These are phyloP conservation scores for Dasyprocta punctata DNA, from an alignment of 2,113 vertebrate genomes.

Conservation along the genomic window DNA sequence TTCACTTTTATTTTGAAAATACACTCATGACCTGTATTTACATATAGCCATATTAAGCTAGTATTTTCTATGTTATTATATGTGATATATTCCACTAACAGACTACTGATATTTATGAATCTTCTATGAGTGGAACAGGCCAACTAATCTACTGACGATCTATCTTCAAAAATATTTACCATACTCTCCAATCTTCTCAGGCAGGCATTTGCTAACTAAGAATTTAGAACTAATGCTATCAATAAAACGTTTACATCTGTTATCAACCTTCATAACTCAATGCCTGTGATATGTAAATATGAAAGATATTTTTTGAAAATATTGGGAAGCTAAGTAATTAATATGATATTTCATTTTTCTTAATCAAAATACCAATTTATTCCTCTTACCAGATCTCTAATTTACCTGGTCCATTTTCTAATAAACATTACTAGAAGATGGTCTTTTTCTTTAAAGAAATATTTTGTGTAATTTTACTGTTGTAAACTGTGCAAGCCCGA, in stretches of 20 bases:
- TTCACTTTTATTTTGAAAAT: slow-evolving; percentile 34
- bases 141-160: not conserved
- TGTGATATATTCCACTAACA: not conserved
- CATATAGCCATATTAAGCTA: not conserved
- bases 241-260: not conserved
- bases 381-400: not conserved
- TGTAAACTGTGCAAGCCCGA: not conserved
- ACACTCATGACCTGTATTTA: not conserved
- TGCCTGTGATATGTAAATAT: not conserved
- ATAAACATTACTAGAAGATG: not conserved
- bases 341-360: slow-evolving; percentile 6
- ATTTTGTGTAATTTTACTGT: slow-evolving; percentile 32
- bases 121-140: not conserved
- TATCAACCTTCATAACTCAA: not conserved
- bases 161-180: slow-evolving; percentile 41
- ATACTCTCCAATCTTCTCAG: not conserved
- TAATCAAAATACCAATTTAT: slow-evolving; percentile 5
- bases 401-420: not conserved
- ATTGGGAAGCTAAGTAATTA: not conserved
- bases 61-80: not conserved
- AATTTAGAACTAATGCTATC: not conserved
- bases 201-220: not conserved
- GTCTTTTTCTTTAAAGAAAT: not conserved
- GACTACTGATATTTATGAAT: not conserved
- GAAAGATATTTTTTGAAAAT: slow-evolving; percentile 33